Percentiles rank a stretch among this genome's conserved stretches.
These are phyloP conservation scores for Clostera curtula DNA, from an alignment of 2,888 invertebrate species.

Conservation along the genomic window DNA sequence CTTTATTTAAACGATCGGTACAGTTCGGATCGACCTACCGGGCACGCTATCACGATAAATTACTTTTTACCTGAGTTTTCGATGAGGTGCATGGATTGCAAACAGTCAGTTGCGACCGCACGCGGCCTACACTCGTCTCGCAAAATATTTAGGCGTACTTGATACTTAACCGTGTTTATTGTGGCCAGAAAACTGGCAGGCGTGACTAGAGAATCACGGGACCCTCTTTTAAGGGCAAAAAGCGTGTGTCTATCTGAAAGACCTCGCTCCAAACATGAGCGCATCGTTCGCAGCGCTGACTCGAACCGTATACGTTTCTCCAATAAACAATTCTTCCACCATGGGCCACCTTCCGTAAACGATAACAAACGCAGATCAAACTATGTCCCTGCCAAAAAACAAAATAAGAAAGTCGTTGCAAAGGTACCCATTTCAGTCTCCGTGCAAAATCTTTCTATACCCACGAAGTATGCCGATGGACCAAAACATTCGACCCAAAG, in stretches of 20 bases:
- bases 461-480: conserved; percentile 59
- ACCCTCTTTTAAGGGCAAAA: conserved; percentile 50
- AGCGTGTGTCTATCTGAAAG: conserved; percentile 55
- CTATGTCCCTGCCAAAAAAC: conserved; percentile 43
- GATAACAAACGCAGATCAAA: conserved; percentile 27
- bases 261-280: conserved; percentile 50
- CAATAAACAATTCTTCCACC: conserved; percentile 39
- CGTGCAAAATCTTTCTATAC: conserved; percentile 58
- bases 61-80: conserved; percentile 60
- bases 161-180: conserved; percentile 8
- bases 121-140: conserved; percentile 36
- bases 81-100: conserved; percentile 46
- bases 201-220: conserved; percentile 28
- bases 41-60: conserved; percentile 65
- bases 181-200: conserved; percentile 35
- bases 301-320: conserved; percentile 32
- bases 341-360: conserved; percentile 24
- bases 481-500: conserved; percentile 55
- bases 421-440: conserved; percentile 57
- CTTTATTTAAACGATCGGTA: conserved; percentile 52
- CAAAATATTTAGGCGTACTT: conserved; percentile 13
- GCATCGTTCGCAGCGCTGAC: conserved; percentile 51
- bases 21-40: conserved; percentile 53
- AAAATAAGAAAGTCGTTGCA: conserved; percentile 45
- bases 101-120: conserved; percentile 45